Base-by-base conservation (phyloP, 2,113 vertebrate genomes). In the Tympanuchus pallidicinctus region DNA sequence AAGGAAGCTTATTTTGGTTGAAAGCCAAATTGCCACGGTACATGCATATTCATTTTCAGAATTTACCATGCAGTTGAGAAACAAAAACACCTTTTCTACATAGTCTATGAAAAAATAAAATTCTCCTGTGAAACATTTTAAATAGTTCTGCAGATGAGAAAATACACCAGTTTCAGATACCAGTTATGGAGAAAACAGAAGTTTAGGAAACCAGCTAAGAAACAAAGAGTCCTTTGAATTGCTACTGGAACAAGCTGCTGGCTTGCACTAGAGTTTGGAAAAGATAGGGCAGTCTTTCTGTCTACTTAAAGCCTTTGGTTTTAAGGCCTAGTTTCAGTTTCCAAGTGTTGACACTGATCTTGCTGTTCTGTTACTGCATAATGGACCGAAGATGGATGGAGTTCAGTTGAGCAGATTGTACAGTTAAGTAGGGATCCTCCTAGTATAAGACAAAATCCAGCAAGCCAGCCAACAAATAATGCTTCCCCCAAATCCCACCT, bases 401-500 rank as follows among this genome's bases (percentile, higher is more conserved):
- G 78, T 13, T 65, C 94, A 12, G 74, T 24, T 10, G 70, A 92
- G 25, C 96, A 97, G 65, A 88, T 77, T 6, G 91, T 96, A 72
- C 97, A 97, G 78, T 98, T 98, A 43, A 99, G 97, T 67, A 99
- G 96, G 32, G 96, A 95, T 57, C 99, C 99, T 92, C 99, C 99
- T 1, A 99, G 93, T 32, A 99, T 56, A 52, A 99, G 98, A 6
- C 98, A 98, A 95, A 99, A 97, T 67, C 98, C 98, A 82, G 98
- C 98, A 82, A 98, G 98, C 99, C 99, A 99, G 82, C 98, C 99
- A 15, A 99, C 97, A 95, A 99, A 99, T 91, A 99, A 89, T 0
- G 99, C 99, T 94, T 99, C 98, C 70, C 99, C 99, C 54, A 98
- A 98, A 97, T 99, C 99, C 99, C 99, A 99, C 88, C 99, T 98